Conservation (phyloP, 1,140 invertebrate species). For the Zaprionus capensis region DNA sequence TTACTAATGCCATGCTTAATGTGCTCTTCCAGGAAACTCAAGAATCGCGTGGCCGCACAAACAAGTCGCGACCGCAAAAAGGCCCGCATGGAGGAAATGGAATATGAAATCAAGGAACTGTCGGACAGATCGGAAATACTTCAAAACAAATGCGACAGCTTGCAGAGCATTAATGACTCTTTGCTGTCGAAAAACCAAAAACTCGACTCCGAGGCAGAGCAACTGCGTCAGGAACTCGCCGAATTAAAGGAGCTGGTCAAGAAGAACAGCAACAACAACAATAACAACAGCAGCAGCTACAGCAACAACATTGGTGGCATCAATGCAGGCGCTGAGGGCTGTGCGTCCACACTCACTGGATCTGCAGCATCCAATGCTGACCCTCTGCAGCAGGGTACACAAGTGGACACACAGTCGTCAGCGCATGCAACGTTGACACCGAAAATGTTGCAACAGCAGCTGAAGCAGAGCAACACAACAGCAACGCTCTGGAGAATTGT, state of each 20-base stretch:
- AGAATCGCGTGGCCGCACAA: slow-evolving; percentile 98
- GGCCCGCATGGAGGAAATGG: slow-evolving; percentile 94
- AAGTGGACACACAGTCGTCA: slow-evolving; percentile 86
- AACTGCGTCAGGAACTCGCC: slow-evolving; percentile 83
- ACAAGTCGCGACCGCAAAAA: slow-evolving; percentile 98
- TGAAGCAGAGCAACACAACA: slow-evolving; percentile 83
- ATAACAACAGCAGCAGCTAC: slow-evolving; percentile 59
- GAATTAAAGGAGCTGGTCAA: slow-evolving; percentile 73
- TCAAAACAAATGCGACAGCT: slow-evolving; percentile 87
- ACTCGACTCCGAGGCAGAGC: slow-evolving; percentile 85
- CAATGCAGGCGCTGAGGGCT: slow-evolving; percentile 85
- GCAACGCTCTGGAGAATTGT: slow-evolving; percentile 88
- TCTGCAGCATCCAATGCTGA: slow-evolving; percentile 89
- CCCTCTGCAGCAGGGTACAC: slow-evolving; percentile 93
- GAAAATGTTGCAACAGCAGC: slow-evolving; percentile 54
- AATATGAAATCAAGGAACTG: slow-evolving; percentile 88
- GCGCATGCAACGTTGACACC: slow-evolving; percentile 61
- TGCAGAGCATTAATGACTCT: slow-evolving; percentile 88
- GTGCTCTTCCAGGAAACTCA: slow-evolving; percentile 91
- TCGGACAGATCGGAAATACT: slow-evolving; percentile 88
- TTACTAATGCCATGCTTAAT: slow-evolving; percentile 1
- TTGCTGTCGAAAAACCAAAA: slow-evolving; percentile 87
- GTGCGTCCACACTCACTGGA: slow-evolving; percentile 87
- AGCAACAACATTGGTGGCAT: slow-evolving; percentile 64
- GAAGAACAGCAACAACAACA: slow-evolving; percentile 7